Conservation (phyloP, 2,797 vertebrate genomes). For the Bovichtus diacanthus region DNA sequence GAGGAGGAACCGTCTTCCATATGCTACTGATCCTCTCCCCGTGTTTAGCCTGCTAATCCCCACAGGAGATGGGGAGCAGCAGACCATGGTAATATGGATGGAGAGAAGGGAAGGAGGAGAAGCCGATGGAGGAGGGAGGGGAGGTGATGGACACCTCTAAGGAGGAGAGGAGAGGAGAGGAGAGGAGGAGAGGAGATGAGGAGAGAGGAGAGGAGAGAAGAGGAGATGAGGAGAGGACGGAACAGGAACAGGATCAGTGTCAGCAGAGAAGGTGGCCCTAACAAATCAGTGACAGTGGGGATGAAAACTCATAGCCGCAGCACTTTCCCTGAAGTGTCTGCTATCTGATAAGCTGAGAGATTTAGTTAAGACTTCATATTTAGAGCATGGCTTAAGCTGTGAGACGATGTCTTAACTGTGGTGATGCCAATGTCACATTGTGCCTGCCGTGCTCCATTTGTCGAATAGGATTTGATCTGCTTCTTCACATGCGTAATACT, state of each 20-base stretch:
- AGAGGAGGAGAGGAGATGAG: constrained; percentile 33
- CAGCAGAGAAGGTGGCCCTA: constrained; percentile 80
- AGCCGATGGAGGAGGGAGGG: constrained; percentile 41
- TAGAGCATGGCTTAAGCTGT: constrained; percentile 84
- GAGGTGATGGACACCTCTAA: constrained; percentile 32
- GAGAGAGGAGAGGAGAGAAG: constrained; percentile 23
- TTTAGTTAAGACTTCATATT: constrained; percentile 86
- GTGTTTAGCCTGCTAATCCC: constrained; percentile 84
- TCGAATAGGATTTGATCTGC: constrained; percentile 78
- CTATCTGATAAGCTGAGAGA: constrained; percentile 84
- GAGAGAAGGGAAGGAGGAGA: constrained; percentile 54
- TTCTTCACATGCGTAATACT: constrained; percentile 60
- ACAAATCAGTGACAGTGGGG: constrained; percentile 79
- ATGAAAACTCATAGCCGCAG: constrained; percentile 81
- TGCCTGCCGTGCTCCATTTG: constrained; percentile 77
- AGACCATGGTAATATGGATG: constrained; percentile 81
- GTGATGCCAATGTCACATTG: constrained; percentile 85
- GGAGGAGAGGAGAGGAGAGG: constrained; percentile 21
- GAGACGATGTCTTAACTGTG: constrained; percentile 80
- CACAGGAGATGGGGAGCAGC: constrained; percentile 81
- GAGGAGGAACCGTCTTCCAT: constrained; percentile 68
- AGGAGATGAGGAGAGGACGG: constrained; percentile 13
- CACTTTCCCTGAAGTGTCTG: constrained; percentile 84
- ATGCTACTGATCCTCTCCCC: constrained; percentile 79
- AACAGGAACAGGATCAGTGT: constrained; percentile 54